A percentile compares a stretch with the other conserved stretches of the same genome.
These are phyloP conservation scores for Paradisaea rubra DNA, from an alignment of 2,113 vertebrate species.

Conservation along the genomic window DNA sequence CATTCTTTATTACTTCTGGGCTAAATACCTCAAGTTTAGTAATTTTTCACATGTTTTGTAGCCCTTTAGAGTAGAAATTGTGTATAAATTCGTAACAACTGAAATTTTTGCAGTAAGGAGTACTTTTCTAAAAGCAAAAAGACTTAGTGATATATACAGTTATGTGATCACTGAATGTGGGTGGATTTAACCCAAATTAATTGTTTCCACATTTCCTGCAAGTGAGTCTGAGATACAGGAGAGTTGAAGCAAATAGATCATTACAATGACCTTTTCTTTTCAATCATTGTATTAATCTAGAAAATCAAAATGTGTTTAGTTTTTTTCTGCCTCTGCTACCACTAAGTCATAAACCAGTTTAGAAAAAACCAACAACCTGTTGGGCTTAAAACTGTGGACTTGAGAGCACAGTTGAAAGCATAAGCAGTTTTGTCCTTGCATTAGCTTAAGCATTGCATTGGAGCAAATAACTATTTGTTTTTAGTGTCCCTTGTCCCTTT, in stretches of 20 bases:
- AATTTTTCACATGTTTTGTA: background rate
- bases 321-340: background rate
- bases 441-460: background rate
- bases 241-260: background rate
- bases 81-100: background rate
- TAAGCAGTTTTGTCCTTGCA: background rate
- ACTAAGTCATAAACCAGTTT: background rate
- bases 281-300: background rate
- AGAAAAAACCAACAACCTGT: background rate
- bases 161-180: background rate
- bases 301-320: background rate
- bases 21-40: background rate
- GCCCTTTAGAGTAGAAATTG: background rate
- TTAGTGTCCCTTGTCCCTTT: constrained; percentile 2
- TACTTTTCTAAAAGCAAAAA: background rate
- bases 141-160: background rate
- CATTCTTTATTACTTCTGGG: background rate
- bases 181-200: background rate
- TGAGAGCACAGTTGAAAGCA: background rate
- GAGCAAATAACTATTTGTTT: background rate
- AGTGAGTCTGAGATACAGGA: background rate
- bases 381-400: background rate
- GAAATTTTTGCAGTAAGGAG: background rate
- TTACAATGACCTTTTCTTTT: background rate
- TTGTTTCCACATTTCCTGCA: background rate